phyloP scores from a whole-genome alignment of 2,888 invertebrate genomes.

The Cacoxenus indagator region DNA sequence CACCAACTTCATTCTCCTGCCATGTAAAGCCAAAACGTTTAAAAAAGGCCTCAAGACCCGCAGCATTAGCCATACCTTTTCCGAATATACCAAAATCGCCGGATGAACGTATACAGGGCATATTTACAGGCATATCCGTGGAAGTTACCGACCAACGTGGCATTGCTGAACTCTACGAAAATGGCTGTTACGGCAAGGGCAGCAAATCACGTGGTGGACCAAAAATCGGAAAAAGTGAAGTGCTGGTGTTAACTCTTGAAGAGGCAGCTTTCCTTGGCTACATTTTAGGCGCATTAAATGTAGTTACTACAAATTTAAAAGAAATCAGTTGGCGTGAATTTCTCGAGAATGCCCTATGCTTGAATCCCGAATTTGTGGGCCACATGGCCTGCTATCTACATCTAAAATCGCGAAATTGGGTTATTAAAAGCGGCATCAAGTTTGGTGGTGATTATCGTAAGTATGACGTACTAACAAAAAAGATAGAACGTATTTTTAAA shows the following conservation, averaged over 20 bases:
- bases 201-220: slow-evolving; percentile 73
- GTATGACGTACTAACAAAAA: no score
- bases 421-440: slow-evolving; percentile 89
- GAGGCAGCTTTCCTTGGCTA: slow-evolving; percentile 83
- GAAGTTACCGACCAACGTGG: slow-evolving; percentile 75
- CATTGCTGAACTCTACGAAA: slow-evolving; percentile 76
- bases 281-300: slow-evolving; percentile 76
- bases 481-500: background rate
- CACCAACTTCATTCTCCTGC: slow-evolving; percentile 9
- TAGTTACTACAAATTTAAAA: slow-evolving; percentile 73
- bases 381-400: slow-evolving; percentile 88
- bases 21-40: slow-evolving; percentile 25
- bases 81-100: slow-evolving; percentile 9
- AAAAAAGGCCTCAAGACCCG: background rate
- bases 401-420: slow-evolving; percentile 90
- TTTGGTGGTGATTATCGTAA: slow-evolving; percentile 91
- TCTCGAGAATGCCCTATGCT: slow-evolving; percentile 75
- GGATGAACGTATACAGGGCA: slow-evolving; percentile 66
- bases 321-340: slow-evolving; percentile 73
- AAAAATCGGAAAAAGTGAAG: slow-evolving; percentile 71
- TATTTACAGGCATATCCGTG: slow-evolving; percentile 79
- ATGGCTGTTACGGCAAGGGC: slow-evolving; percentile 85
- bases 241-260: slow-evolving; percentile 78
- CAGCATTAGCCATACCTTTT: slow-evolving; percentile 27
- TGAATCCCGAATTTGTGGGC: slow-evolving; percentile 76